Evolutionary conservation across 2,113 vertebrate genomes (phyloP).

Genomic region (Lathamus discolor): DNA sequence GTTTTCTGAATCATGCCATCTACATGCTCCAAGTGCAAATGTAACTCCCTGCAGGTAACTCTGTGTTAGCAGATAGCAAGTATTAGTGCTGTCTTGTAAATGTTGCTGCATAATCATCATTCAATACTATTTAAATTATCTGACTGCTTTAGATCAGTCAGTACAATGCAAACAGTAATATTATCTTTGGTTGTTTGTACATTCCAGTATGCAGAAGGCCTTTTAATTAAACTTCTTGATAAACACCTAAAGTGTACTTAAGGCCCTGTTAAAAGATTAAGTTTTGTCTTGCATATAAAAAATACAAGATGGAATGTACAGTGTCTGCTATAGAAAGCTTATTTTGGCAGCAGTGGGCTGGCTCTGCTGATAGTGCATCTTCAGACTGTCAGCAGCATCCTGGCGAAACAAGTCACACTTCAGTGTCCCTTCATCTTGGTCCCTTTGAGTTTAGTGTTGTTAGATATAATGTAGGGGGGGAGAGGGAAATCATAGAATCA

Average conservation of each 20-base stretch:
- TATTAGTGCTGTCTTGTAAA: background rate
- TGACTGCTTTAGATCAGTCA: background rate
- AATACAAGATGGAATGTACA: background rate
- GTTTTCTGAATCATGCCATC: background rate
- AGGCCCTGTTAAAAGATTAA: background rate
- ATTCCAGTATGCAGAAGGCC: background rate
- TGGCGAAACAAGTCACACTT: background rate
- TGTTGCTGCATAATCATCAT: background rate
- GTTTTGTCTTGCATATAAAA: background rate
- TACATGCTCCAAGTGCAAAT: background rate
- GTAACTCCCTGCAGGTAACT: background rate
- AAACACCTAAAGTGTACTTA: background rate
- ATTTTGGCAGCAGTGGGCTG: background rate
- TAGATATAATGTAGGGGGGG: background rate
- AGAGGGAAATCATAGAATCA: background rate
- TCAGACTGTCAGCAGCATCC: background rate
- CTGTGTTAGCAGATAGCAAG: background rate
- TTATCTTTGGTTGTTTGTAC: background rate
- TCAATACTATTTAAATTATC: background rate
- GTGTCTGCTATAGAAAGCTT: background rate
- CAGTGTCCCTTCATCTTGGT: background rate
- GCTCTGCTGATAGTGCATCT: background rate
- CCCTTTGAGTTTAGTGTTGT: background rate
- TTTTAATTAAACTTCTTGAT: slow-evolving; percentile 25
- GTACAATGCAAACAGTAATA: slow-evolving; percentile 23